Percentiles rank a stretch among this genome's conserved stretches.
Conservation (phyloP, 2,888 invertebrate species). For the Nymphalis polychloros region DNA sequence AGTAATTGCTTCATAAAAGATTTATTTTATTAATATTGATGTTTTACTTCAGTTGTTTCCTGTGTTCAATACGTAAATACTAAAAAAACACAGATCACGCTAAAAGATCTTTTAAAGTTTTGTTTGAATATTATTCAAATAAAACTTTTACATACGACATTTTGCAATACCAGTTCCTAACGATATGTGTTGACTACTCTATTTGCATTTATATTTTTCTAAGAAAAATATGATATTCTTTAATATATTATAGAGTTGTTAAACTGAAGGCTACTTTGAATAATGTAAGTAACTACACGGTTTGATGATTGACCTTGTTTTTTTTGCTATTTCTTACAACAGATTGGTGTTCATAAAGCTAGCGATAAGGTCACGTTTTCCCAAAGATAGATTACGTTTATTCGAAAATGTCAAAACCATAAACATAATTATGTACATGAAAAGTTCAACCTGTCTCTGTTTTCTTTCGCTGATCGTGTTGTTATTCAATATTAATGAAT, state of each 20-base stretch:
- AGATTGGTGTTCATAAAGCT: slow-evolving; percentile 19
- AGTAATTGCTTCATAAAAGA: no score
- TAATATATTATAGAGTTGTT: neutral
- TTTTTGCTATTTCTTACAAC: slow-evolving; percentile 25
- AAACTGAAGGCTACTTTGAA: slow-evolving; percentile 16
- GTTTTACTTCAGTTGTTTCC: no score
- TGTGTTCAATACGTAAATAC: no score
- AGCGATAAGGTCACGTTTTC: slow-evolving; percentile 23
- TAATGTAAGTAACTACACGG: slow-evolving; percentile 17
- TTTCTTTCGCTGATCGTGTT: no score
- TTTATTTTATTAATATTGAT: no score
- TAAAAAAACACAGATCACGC: no score
- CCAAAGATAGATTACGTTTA: slow-evolving; percentile 5
- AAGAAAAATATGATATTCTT: neutral
- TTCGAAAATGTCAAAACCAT: slow-evolving; percentile 3
- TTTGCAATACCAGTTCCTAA: no score
- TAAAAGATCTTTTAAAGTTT: no score
- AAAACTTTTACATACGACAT: no score
- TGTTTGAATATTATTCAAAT: no score
- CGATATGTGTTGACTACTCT: neutral
- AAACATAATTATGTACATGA: neutral
- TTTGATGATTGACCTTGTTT: slow-evolving; percentile 29
- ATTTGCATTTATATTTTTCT: neutral
- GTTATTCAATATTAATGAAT: no score
- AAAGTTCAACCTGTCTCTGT: neutral